Percentiles rank a stretch among this genome's conserved stretches.
Conservation (phyloP, 2,113 vertebrate genomes). For the Apus apus region DNA sequence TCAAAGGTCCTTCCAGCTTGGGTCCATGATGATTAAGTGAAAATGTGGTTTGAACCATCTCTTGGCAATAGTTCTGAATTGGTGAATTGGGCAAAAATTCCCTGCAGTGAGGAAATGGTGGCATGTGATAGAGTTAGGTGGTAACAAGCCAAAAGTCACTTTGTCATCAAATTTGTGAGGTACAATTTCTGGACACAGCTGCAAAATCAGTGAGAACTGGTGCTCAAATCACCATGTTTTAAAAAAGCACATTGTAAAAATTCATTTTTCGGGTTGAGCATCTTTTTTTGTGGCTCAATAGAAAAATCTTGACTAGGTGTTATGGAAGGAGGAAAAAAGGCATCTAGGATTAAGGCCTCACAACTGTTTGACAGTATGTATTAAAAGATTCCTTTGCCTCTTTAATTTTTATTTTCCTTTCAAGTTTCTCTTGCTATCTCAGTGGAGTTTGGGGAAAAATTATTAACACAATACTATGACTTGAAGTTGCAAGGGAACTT, state of each 20-base stretch:
- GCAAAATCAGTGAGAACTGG: neutral
- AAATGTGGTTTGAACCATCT: neutral
- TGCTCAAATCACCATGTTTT: neutral
- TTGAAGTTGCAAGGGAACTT: slow-evolving; percentile 8
- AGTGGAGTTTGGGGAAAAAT: slow-evolving; percentile 25
- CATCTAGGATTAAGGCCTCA: slow-evolving; percentile 33
- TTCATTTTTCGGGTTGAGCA: neutral
- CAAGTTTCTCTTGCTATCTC: slow-evolving; percentile 48
- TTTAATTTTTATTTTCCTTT: slow-evolving; percentile 66
- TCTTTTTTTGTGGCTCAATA: slow-evolving; percentile 20
- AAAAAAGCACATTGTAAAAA: neutral
- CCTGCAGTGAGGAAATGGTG: neutral
- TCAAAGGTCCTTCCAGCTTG: neutral
- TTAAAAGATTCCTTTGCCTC: slow-evolving; percentile 57
- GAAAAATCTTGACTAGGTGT: slow-evolving; percentile 18
- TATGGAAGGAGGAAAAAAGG: neutral
- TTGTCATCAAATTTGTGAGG: neutral
- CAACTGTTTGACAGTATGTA: slow-evolving; percentile 40
- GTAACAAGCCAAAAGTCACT: neutral
- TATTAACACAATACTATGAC: slow-evolving; percentile 38
- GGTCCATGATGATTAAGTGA: neutral
- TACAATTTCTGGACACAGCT: neutral
- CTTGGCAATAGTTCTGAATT: neutral
- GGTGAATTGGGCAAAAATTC: neutral
- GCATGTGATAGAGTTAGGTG: neutral